Conservation (phyloP, 2,113 vertebrate species). For the Paraplagusia blochii region DNA sequence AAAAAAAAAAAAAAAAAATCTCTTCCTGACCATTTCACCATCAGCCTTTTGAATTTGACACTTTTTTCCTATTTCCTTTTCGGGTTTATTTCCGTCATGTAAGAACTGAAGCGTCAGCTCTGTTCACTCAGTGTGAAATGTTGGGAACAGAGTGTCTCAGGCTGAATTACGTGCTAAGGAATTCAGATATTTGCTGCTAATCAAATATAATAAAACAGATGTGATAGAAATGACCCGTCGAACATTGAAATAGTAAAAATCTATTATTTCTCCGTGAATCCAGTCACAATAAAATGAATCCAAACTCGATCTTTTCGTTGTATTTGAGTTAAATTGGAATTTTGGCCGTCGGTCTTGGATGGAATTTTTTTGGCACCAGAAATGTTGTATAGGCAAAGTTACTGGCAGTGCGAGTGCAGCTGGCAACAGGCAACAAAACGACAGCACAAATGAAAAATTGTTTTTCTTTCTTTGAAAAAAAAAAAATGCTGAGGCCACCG, state of each 20-base stretch:
- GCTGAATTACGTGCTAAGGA: slow-evolving; percentile 7
- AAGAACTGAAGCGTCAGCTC: not conserved
- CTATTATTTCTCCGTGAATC: too few species aligned
- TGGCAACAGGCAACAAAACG: slow-evolving; percentile 26
- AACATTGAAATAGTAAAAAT: not conserved
- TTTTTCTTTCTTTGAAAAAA: slow-evolving; percentile 18
- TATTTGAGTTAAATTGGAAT: slow-evolving; percentile 21
- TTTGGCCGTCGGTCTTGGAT: slow-evolving; percentile 18
- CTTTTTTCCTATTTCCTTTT: not conserved
- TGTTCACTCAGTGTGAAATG: slow-evolving; percentile 11
- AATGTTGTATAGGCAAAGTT: slow-evolving; percentile 25
- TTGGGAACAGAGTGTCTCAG: slow-evolving; percentile 9
- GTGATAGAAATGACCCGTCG: not conserved
- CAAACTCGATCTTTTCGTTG: too few species aligned
- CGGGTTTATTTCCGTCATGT: slow-evolving; percentile 9
- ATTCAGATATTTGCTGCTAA: not conserved
- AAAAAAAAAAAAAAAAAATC: not conserved
- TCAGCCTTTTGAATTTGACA: not conserved
- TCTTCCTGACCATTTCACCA: not conserved
- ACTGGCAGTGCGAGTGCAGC: slow-evolving; percentile 24
- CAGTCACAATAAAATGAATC: too few species aligned
- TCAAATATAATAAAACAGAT: not conserved
- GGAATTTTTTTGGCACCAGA: slow-evolving; percentile 43
- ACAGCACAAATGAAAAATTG: slow-evolving; percentile 29
- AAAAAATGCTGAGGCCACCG: slow-evolving; percentile 41